Conservation (phyloP, 2,113 vertebrate species). For the Clarias gariepinus region DNA sequence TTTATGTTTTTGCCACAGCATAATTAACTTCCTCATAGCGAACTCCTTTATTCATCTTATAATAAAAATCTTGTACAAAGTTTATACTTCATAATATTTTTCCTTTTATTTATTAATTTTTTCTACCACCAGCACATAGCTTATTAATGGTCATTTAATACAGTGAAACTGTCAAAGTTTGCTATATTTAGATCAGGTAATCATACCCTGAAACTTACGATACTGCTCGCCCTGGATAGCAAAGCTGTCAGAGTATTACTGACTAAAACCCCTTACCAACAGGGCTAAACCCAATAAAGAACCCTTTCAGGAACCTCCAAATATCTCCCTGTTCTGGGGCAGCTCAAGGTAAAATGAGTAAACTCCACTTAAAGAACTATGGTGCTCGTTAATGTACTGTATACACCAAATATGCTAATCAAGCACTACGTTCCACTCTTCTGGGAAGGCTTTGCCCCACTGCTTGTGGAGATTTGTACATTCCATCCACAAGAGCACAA, state of each 20-base stretch:
- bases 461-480: not conserved
- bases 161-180: not conserved
- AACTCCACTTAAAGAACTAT: not conserved
- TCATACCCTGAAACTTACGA: not conserved
- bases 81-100: not conserved
- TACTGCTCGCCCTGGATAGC: not conserved
- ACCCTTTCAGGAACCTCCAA: not conserved
- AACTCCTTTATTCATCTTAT: too few relatives aligned
- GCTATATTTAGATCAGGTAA: not conserved
- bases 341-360: too few relatives aligned
- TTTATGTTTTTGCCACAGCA: too few relatives aligned
- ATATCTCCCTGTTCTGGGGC: not conserved
- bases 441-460: not conserved
- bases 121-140: not conserved
- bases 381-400: not conserved
- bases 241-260: not conserved
- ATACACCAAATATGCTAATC: not conserved
- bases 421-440: not conserved
- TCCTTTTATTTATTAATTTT: not conserved
- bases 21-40: too few relatives aligned
- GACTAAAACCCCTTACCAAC: not conserved
- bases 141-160: not conserved
- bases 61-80: too few relatives aligned
- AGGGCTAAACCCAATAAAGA: not conserved
- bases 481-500: not conserved